Evolutionary conservation across 2,113 vertebrate genomes (phyloP).

Genomic region (Psilopsiagon aymara): DNA sequence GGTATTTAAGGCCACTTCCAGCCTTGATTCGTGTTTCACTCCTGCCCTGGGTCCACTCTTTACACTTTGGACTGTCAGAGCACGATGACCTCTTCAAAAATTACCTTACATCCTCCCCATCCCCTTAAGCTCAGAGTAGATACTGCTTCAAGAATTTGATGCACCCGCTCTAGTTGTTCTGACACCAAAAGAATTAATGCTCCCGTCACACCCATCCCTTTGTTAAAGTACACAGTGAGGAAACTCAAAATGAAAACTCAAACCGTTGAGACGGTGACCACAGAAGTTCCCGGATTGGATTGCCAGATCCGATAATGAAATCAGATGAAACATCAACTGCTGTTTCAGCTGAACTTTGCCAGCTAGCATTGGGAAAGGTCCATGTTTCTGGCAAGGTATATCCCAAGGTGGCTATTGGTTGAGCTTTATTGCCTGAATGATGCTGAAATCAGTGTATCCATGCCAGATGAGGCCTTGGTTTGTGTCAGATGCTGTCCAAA

Average conservation of each 20-base stretch:
- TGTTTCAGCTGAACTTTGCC: not conserved
- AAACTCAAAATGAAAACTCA: not conserved
- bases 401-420: rapidly evolving
- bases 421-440: not conserved
- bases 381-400: not conserved
- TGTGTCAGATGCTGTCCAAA: not conserved
- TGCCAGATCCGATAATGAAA: not conserved
- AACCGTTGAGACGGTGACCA: not conserved
- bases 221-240: rapidly evolving
- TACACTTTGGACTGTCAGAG: not conserved
- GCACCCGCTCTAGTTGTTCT: rapidly evolving
- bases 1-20: not conserved
- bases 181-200: not conserved
- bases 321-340: not conserved
- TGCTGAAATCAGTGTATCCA: rapidly evolving
- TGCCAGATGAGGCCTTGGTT: not conserved
- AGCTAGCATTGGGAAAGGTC: rapidly evolving
- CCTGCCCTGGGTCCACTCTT: too few relatives aligned
- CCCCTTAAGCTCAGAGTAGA: rapidly evolving
- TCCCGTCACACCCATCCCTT: rapidly evolving
- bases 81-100: not conserved
- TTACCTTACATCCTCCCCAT: rapidly evolving
- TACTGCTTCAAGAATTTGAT: not conserved
- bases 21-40: not conserved
- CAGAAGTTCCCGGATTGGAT: not conserved